These are phyloP conservation scores for Rhinogobius similis DNA, from an alignment of 2,113 vertebrate genomes.

Conservation along the genomic window DNA sequence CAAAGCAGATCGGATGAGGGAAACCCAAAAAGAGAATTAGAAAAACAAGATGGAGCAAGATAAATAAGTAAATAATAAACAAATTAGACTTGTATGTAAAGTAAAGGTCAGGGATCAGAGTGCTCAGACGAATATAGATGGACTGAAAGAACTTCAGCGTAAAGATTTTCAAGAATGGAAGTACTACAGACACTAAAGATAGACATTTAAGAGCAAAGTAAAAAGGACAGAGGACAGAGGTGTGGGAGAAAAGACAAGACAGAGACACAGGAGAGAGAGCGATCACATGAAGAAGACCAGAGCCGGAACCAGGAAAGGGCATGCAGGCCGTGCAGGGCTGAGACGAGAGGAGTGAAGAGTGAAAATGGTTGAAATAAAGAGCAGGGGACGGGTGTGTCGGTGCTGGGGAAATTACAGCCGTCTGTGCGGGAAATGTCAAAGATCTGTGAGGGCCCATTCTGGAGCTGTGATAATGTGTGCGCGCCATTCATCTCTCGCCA, in stretches of 20 bases:
- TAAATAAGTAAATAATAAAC: conserved; percentile 31
- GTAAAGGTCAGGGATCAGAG: conserved; percentile 27
- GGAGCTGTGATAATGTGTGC: conserved; percentile 55
- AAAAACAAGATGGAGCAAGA: conserved; percentile 24
- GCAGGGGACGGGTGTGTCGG: conserved; percentile 34
- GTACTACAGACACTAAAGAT: neutral
- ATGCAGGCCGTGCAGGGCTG: conserved; percentile 15
- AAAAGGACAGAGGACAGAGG: conserved; percentile 33
- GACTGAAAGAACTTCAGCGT: conserved; percentile 1
- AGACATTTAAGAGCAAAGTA: conserved; percentile 24
- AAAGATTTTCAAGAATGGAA: neutral
- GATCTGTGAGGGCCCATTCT: conserved; percentile 54
- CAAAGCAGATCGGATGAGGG: conserved; percentile 49
- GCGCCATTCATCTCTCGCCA: conserved; percentile 60
- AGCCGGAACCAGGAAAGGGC: conserved; percentile 54
- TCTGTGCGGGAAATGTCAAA: conserved; percentile 69
- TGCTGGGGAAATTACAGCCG: conserved; percentile 58
- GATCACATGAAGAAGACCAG: conserved; percentile 50
- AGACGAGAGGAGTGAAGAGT: conserved; percentile 26
- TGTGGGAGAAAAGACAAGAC: conserved; percentile 21
- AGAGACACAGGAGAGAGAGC: conserved; percentile 18
- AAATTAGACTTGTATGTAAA: conserved; percentile 34
- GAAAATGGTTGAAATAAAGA: conserved; percentile 42
- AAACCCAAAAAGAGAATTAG: conserved; percentile 44
- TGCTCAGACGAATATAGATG: neutral